Evolutionary conservation across 23 tunicate genomes (phyloP).

Genomic region (Trididemnum clinides): DNA sequence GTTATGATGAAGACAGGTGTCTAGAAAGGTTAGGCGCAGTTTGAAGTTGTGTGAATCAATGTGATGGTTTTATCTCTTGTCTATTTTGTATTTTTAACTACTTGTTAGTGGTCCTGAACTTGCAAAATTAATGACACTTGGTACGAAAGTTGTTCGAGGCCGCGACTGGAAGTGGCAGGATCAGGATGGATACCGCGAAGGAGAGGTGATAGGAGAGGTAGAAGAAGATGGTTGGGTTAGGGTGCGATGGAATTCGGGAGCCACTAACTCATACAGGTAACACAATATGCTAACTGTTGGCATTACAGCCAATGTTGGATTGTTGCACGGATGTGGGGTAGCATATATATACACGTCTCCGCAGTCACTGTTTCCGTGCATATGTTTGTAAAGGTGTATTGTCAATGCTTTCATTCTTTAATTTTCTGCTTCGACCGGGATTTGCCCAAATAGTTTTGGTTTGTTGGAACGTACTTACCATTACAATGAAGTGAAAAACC

Average conservation of each 20-base stretch:
- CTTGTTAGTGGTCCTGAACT: slow-evolving; percentile 58
- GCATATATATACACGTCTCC: not conserved
- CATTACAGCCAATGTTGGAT: not conserved
- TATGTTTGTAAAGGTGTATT: too few relatives aligned
- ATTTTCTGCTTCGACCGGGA: too few relatives aligned
- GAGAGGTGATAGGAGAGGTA: slow-evolving; percentile 55
- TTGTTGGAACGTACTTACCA: too few relatives aligned
- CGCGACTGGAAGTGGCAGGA: slow-evolving; percentile 88
- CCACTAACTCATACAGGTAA: slow-evolving; percentile 83
- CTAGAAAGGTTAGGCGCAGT: too few relatives aligned
- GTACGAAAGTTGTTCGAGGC: slow-evolving; percentile 78
- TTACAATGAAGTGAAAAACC: too few relatives aligned
- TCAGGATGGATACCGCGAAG: slow-evolving; percentile 70
- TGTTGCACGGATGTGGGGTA: too few relatives aligned
- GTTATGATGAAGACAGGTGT: too few relatives aligned
- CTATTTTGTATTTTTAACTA: too few relatives aligned
- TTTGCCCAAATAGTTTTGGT: too few relatives aligned
- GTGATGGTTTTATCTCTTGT: too few relatives aligned
- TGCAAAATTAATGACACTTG: slow-evolving; percentile 38
- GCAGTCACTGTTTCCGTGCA: not conserved
- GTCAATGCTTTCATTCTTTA: too few relatives aligned
- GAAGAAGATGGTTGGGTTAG: slow-evolving; percentile 91
- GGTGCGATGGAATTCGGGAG: slow-evolving; percentile 66
- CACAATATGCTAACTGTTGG: not conserved
- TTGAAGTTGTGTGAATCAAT: too few relatives aligned